Base-by-base conservation (phyloP, 2,113 vertebrate genomes). In the Etheostoma spectabile region DNA sequence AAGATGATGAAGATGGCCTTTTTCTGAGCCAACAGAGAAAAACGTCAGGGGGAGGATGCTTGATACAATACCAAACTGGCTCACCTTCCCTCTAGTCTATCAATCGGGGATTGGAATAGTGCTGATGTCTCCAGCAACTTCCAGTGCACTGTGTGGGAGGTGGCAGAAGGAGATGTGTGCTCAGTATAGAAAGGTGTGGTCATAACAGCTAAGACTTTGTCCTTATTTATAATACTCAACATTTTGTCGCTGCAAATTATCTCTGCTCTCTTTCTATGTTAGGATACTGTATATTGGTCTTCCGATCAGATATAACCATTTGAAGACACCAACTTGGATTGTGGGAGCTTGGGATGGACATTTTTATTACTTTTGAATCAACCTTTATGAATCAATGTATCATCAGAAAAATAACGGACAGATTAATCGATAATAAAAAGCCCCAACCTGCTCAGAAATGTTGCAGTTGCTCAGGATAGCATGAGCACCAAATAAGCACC, bases 61-160 rank as follows among this genome's bases (percentile, higher is more conserved):
- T 86, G 76, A 61, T 81, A 74, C 55, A 78, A 49, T 3, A 83
- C 80, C 77, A 83, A 70, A 87, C 68, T 72, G 61, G 30, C 69
- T 80, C 61, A 65, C 69, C 59, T 86, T 69, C 86, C 56, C 64
- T 78, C 65, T 75, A 59, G 46, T 66, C 51, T 72, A 24, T 70
- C 62, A 76, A 65, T 56, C n/a, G n/a, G n/a, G n/a, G n/a, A 80
- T 53, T 61, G 71, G 61, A 86, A 70, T 46, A 59, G 55, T 67
- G 72, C 66, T 59, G 56, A 79, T 81, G 70, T 79, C 65, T 71
- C 62, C 35, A 79, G 61, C 16, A 80, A 80, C 67, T 79, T 52
- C 83, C 83, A 49, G 42, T 19, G 71, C 67, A 77, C 33, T 74
- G 62, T 60, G 74, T 74, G 45, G 52, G 63, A 77, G 66, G 65